Conservation (phyloP, 2,797 vertebrate species). For the Phalloptychus januarius region DNA sequence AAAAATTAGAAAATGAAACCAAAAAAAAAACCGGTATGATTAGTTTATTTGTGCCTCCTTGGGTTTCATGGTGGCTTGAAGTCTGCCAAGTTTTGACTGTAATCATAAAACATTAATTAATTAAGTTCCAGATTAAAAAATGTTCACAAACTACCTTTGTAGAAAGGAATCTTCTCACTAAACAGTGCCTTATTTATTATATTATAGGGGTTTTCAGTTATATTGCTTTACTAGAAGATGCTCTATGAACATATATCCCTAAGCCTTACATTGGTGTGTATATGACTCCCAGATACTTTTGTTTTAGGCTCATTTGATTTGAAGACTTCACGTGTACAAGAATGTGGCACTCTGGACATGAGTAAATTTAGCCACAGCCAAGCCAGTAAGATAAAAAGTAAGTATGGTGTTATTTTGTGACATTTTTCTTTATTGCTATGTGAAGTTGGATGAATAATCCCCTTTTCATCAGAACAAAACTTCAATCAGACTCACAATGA, state of each 20-base stretch:
- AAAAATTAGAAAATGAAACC: background rate
- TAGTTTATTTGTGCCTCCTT: background rate
- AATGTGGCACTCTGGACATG: constrained; percentile 73
- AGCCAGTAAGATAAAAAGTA: constrained; percentile 74
- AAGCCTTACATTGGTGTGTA: constrained; percentile 7
- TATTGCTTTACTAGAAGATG: background rate
- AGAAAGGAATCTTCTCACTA: background rate
- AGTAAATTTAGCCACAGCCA: constrained; percentile 76
- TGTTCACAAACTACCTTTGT: background rate
- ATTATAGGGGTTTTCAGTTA: background rate
- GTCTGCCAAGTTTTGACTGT: background rate
- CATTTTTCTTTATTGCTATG: background rate
- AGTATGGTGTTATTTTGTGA: constrained; percentile 27
- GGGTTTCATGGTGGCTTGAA: background rate
- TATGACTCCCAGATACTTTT: constrained; percentile 33
- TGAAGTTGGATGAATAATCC: background rate
- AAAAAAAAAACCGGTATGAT: background rate
- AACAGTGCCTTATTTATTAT: background rate
- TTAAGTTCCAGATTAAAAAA: background rate
- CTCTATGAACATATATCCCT: constrained; percentile 4
- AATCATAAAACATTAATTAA: background rate
- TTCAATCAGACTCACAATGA: constrained; percentile 1
- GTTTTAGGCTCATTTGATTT: constrained; percentile 74
- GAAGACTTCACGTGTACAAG: constrained; percentile 72
- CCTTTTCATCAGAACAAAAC: too few species aligned